Percentiles rank a stretch among this genome's conserved stretches.
Conservation (phyloP, 2,797 vertebrate species). For the Premnoplex brunnescens region DNA sequence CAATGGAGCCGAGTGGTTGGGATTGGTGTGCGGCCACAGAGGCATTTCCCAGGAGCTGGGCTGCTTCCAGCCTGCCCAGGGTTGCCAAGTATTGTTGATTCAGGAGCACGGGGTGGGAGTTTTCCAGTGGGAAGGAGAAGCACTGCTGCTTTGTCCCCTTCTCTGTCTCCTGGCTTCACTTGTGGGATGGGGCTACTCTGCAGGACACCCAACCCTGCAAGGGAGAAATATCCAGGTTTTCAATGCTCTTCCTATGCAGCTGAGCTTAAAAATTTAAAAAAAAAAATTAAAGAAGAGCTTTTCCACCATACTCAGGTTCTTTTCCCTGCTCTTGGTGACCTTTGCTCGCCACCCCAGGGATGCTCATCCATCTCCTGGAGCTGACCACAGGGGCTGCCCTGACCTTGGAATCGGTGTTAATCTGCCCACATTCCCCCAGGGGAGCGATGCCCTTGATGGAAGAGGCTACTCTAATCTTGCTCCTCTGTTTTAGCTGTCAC, state of each 20-base stretch:
- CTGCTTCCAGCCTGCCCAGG: neutral
- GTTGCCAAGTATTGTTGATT: slow-evolving; percentile 21
- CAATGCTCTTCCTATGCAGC: neutral
- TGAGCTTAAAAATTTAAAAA: neutral
- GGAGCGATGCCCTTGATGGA: neutral
- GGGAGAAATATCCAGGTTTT: neutral
- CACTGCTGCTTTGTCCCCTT: neutral
- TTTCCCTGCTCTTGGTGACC: neutral
- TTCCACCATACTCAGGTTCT: neutral
- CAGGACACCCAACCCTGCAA: neutral
- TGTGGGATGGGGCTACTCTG: neutral
- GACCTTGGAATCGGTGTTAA: slow-evolving; percentile 19
- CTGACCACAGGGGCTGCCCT: neutral
- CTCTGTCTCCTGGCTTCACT: neutral
- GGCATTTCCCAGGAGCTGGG: neutral
- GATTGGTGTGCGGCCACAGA: neutral
- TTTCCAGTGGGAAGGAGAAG: neutral
- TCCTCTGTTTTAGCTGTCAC: neutral
- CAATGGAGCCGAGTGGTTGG: neutral
- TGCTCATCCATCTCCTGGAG: neutral
- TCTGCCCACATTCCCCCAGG: neutral
- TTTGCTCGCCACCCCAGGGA: neutral
- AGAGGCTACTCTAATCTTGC: neutral
- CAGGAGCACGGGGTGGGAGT: neutral
- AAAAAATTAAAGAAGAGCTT: neutral